Percentiles rank a stretch among this genome's conserved stretches.
Evolutionary conservation across 2,888 invertebrate species (phyloP).

Genomic region (Dolichopus griseipennis): DNA sequence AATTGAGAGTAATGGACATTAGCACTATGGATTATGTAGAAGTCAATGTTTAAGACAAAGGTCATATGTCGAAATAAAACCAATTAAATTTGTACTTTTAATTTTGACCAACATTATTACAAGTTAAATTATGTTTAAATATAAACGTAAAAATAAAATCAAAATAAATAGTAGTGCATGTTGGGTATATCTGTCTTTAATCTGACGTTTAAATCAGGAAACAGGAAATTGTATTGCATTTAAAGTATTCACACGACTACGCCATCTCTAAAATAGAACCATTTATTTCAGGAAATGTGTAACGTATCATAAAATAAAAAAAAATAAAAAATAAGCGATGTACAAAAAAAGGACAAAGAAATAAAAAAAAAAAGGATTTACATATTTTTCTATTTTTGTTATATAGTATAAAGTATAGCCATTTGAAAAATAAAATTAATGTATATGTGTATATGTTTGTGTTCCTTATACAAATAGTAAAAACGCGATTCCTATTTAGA

Average conservation of each 20-base stretch:
- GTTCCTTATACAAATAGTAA: no score
- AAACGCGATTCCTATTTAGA: no score
- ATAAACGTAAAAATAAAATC: not conserved
- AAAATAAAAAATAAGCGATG: not conserved
- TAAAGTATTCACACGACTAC: not conserved
- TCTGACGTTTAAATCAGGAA: not conserved
- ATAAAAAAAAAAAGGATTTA: not conserved
- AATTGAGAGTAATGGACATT: no score
- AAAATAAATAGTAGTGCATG: slow-evolving; percentile 6
- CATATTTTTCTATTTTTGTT: not conserved
- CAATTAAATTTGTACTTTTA: no score
- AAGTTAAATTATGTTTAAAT: not conserved
- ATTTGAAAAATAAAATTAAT: no score
- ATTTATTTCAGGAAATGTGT: slow-evolving; percentile 3
- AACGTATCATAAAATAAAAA: not conserved
- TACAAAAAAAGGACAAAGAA: no score
- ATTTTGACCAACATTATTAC: no score
- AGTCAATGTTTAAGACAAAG: no score
- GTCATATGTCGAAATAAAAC: no score
- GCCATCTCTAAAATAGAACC: not conserved
- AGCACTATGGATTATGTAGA: no score
- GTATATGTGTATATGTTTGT: no score
- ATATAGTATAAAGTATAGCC: no score
- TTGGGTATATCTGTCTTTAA: not conserved
- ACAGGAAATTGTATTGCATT: slow-evolving; percentile 6